phyloP scores from a whole-genome alignment of 2,888 invertebrate genomes.

The Fissipunctia ypsillon region DNA sequence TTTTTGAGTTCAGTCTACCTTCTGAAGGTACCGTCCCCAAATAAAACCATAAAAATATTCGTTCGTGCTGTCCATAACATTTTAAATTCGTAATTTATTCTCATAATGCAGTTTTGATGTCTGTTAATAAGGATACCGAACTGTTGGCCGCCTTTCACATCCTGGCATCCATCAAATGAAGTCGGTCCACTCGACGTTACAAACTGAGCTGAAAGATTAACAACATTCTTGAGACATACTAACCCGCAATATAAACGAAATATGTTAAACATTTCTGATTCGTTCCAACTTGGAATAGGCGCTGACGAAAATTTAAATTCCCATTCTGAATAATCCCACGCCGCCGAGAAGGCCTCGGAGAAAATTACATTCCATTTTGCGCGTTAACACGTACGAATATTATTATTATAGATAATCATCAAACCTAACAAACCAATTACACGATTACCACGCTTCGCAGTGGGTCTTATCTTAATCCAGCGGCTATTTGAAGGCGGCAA shows the following conservation, averaged over 20 bases:
- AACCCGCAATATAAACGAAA: constrained; percentile 49
- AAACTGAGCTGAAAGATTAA: constrained; percentile 23
- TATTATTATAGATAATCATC: constrained; percentile 61
- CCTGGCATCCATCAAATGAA: constrained; percentile 38
- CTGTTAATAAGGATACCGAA: constrained; percentile 5
- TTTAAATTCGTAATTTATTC: constrained; percentile 6
- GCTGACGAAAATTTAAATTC: constrained; percentile 62
- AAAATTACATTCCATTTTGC: constrained; percentile 62
- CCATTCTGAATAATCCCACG: constrained; percentile 58
- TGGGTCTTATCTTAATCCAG: constrained; percentile 66
- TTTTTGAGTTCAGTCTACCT: not conserved
- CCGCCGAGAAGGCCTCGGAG: constrained; percentile 33
- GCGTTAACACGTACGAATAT: constrained; percentile 63
- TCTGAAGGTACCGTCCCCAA: not conserved
- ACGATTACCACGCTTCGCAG: constrained; percentile 58
- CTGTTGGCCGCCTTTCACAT: constrained; percentile 33
- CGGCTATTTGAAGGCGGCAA: constrained; percentile 53
- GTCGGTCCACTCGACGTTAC: constrained; percentile 3
- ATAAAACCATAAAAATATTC: not conserved
- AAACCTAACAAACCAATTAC: constrained; percentile 64
- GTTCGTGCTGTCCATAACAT: not conserved
- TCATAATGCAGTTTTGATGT: not conserved
- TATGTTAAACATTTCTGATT: constrained; percentile 60
- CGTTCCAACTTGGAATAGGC: constrained; percentile 51
- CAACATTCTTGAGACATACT: constrained; percentile 38